Conservation (phyloP, 2,888 invertebrate species). For the Ptycholaimellus sp. region DNA sequence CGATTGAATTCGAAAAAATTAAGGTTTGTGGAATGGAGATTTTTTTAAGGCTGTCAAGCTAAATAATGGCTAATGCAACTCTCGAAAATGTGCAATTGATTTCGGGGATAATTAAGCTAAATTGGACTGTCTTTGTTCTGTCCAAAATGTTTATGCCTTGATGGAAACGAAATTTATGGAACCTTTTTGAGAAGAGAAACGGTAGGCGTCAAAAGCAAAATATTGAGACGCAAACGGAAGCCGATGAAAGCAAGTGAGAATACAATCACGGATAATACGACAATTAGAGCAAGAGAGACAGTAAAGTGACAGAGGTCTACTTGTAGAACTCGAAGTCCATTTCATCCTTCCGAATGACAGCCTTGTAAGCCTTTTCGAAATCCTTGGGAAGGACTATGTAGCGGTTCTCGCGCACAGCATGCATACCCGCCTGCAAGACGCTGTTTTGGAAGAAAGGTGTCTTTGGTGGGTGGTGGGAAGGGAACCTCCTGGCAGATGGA, state of each 20-base stretch:
- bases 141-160: too few species aligned
- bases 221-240: too few species aligned
- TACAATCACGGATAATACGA: neutral
- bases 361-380: conserved; percentile 98
- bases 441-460: neutral
- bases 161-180: too few species aligned
- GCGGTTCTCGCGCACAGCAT: conserved; percentile 92
- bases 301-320: conserved; percentile 33
- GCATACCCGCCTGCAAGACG: conserved; percentile 78
- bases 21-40: too few species aligned
- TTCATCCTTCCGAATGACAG: conserved; percentile 96
- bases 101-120: too few species aligned
- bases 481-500: conserved; percentile 83
- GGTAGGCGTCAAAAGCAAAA: too few species aligned
- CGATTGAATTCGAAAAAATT: neutral
- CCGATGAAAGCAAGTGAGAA: too few species aligned
- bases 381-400: conserved; percentile 96
- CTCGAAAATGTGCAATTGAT: too few species aligned
- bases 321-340: conserved; percentile 98
- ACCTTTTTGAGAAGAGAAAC: too few species aligned
- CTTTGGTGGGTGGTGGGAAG: neutral
- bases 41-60: too few species aligned
- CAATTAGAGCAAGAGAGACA: neutral
- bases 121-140: too few species aligned
- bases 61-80: too few species aligned